Base-by-base conservation (phyloP, 1,140 invertebrate genomes). In the Bombus cullumanus region DNA sequence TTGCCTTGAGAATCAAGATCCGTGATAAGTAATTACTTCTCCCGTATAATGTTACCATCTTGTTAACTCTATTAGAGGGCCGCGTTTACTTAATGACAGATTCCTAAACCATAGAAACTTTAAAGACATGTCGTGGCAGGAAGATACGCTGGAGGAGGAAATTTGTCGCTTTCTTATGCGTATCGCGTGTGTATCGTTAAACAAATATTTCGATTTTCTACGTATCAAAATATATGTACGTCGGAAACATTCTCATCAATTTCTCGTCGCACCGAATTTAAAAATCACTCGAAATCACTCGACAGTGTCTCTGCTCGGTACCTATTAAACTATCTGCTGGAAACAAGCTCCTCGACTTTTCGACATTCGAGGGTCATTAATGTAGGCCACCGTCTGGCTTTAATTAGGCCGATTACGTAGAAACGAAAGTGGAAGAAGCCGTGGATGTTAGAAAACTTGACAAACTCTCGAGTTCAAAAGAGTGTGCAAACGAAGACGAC, bases 31-130 rank as follows among this genome's bases (percentile, higher is more conserved):
- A 83, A 86, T 86, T 86, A 86, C 57, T 57, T 39, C 68, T 57
- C 28, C n/a, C 28, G 41, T n/a, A 73, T 64, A 83, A 86, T 62
- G 39, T 86, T 78, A 66, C 81, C 74, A 71, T 83, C 57, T 73
- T 53, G 57, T 78, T 78, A 83, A 62, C 41, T 83, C 57, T 73
- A 59, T 76, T 76, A 69, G 72, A 47, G 39, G 69, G 34, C 8
- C 6, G 74, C 39, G 34, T 64, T 53, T 69, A 83, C 62, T 86
- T 64, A 62, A 71, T 74, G 34, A 71, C 15, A 59, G 64, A 34
- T n/a, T 37, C n/a, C 15, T 47, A 28, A 80, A 41, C 77, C 41
- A n/a, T 41, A 34, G 31, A 2, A n/a, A 22, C 22, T 2, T 81
- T 72, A 31, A 78, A 41, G 66, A 25, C 53, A 13, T 13, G 34